Percentiles rank a stretch among this genome's conserved stretches.
phyloP scores from a whole-genome alignment of 2,888 invertebrate genomes.

The Campoletis raptor region DNA sequence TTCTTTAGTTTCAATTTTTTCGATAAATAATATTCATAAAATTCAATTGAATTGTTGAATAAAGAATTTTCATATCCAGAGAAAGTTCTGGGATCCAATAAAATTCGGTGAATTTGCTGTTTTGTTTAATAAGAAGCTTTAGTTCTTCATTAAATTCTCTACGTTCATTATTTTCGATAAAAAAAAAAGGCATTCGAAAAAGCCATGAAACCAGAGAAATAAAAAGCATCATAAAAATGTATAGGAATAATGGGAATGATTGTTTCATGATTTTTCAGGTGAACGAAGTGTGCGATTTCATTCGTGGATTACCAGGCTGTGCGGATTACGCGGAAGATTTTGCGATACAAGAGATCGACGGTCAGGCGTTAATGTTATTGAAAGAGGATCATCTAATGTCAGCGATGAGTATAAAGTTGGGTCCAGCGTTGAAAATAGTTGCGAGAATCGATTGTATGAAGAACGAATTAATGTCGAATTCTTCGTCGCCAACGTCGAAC shows the following conservation, averaged over 20 bases:
- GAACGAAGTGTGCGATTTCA: constrained; percentile 95
- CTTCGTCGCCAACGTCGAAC: constrained; percentile 76
- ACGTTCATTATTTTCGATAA: too few species aligned
- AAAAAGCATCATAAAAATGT: too few species aligned
- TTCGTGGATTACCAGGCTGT: constrained; percentile 95
- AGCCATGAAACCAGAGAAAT: too few species aligned
- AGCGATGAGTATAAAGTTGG: constrained; percentile 97
- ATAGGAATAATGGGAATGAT: too few species aligned
- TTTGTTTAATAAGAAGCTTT: too few species aligned
- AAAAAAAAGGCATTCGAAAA: too few species aligned
- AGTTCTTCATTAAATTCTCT: too few species aligned
- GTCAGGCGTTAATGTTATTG: constrained; percentile 95
- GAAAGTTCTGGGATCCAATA: background rate
- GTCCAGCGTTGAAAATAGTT: constrained; percentile 98
- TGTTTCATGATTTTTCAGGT: constrained; percentile 86
- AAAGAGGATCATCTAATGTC: constrained; percentile 98
- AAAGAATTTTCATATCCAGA: too few species aligned
- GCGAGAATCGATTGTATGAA: constrained; percentile 95
- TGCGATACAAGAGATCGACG: constrained; percentile 97
- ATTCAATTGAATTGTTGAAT: too few species aligned
- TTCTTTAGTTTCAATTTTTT: too few species aligned
- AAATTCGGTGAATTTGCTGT: background rate
- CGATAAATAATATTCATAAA: too few species aligned
- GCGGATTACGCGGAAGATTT: constrained; percentile 97
- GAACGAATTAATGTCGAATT: constrained; percentile 85